Evolutionary conservation across 2,113 vertebrate genomes (phyloP).

Genomic region (Spheniscus mendiculus): DNA sequence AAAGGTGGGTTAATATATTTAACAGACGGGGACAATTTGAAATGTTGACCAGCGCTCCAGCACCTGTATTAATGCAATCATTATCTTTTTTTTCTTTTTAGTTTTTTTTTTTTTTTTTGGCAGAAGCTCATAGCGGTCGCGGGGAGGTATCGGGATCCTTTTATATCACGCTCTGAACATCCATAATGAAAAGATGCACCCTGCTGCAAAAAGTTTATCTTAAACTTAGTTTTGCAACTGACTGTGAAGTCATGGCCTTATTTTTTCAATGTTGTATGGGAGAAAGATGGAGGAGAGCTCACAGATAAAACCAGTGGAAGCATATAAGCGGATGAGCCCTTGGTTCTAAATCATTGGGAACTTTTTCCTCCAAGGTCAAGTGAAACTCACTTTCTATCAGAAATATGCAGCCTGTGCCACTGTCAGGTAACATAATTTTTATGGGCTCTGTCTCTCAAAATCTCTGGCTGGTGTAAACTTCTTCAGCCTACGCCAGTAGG

Average conservation of each 20-base stretch:
- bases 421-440: conserved; percentile 8
- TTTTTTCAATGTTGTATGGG: background rate
- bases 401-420: background rate
- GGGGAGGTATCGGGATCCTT: background rate
- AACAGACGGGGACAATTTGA: background rate
- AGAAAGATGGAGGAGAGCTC: background rate
- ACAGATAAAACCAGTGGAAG: background rate
- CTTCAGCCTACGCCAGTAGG: background rate
- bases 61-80: background rate
- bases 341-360: background rate
- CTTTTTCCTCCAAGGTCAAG: conserved; percentile 22
- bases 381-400: background rate
- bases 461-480: background rate
- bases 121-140: background rate
- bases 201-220: background rate
- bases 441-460: background rate
- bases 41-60: background rate
- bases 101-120: background rate
- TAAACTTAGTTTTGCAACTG: background rate
- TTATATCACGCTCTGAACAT: background rate
- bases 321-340: background rate
- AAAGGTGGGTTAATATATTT: background rate
- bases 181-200: background rate
- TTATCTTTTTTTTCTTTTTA: background rate
- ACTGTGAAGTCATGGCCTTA: background rate